phyloP scores from a whole-genome alignment of 1,140 invertebrate species.

The Drosophila busckii region DNA sequence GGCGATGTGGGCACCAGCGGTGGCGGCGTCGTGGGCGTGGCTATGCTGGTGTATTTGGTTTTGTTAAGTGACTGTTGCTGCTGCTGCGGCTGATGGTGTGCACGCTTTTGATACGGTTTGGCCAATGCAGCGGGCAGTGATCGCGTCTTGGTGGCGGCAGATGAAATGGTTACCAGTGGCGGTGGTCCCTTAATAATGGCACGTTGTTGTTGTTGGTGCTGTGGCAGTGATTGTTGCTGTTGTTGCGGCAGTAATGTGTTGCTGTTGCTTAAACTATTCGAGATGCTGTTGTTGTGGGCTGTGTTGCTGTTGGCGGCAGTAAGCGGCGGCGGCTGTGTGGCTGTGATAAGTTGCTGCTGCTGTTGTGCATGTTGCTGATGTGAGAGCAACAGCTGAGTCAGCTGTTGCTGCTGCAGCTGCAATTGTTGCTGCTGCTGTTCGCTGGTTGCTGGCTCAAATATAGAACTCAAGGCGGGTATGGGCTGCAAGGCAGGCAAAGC shows the following conservation, averaged over 20 bases:
- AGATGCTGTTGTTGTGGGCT: slow-evolving; percentile 24
- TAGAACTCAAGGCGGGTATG: slow-evolving; percentile 69
- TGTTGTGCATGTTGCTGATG: slow-evolving; percentile 57
- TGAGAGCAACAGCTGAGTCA: slow-evolving; percentile 46
- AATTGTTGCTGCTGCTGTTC: slow-evolving; percentile 41
- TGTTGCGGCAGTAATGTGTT: too few relatives aligned
- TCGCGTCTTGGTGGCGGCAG: slow-evolving; percentile 15
- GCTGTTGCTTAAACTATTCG: slow-evolving; percentile 43
- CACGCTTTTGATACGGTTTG: slow-evolving; percentile 48
- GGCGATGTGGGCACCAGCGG: slow-evolving; percentile 60
- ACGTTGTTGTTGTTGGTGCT: slow-evolving; percentile 33
- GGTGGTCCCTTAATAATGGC: slow-evolving; percentile 50
- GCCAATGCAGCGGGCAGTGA: slow-evolving; percentile 34
- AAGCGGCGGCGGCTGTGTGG: slow-evolving; percentile 52
- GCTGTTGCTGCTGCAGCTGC: slow-evolving; percentile 58
- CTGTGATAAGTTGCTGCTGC: slow-evolving; percentile 62
- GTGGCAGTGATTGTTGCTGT: slow-evolving; percentile 22
- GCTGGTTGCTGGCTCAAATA: slow-evolving; percentile 57
- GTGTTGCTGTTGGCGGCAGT: slow-evolving; percentile 43
- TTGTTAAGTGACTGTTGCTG: slow-evolving; percentile 24
- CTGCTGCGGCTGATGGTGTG: slow-evolving; percentile 23
- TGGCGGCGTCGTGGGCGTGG: slow-evolving; percentile 70
- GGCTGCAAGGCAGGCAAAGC: slow-evolving; percentile 65
- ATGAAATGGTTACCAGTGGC: slow-evolving; percentile 69
- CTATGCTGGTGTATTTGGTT: slow-evolving; percentile 50